Percentiles rank a stretch among this genome's conserved stretches.
Evolutionary conservation across 2,797 vertebrate genomes (phyloP).

Genomic region (Acomys russatus): DNA sequence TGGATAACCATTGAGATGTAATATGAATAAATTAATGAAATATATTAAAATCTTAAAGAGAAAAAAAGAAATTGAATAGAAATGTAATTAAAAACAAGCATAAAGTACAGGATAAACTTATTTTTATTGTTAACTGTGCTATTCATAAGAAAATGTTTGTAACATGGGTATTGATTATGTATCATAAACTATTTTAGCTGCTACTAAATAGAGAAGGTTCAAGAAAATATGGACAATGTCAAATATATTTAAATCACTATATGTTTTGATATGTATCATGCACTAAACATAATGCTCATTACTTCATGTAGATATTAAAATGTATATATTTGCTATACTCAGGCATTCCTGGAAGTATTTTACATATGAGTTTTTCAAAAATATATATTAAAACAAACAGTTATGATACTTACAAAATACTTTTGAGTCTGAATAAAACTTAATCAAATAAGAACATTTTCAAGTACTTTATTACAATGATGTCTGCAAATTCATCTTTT

Average conservation of each 20-base stretch:
- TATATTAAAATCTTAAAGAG: too few relatives aligned
- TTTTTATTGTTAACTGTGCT: background rate
- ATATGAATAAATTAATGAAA: too few relatives aligned
- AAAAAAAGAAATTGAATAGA: background rate
- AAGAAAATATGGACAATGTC: background rate
- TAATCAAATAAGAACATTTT: slow-evolving; percentile 2
- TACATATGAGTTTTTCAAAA: background rate
- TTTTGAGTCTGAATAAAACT: background rate
- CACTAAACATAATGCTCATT: background rate
- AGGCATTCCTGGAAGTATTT: background rate
- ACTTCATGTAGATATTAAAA: background rate
- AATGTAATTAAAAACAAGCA: slow-evolving; percentile 27
- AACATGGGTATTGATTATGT: background rate
- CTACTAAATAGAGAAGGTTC: background rate
- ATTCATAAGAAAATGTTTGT: background rate
- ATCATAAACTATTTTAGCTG: slow-evolving; percentile 41
- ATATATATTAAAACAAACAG: background rate
- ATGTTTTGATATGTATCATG: background rate
- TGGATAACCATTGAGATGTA: too few relatives aligned
- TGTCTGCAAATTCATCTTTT: slow-evolving; percentile 28
- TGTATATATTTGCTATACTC: background rate
- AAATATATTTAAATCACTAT: slow-evolving; percentile 32
- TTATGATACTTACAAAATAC: background rate
- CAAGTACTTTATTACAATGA: background rate
- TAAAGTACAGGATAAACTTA: background rate